Evolutionary conservation across 2,888 invertebrate genomes (phyloP).

Genomic region (Eucera pruinosa): DNA sequence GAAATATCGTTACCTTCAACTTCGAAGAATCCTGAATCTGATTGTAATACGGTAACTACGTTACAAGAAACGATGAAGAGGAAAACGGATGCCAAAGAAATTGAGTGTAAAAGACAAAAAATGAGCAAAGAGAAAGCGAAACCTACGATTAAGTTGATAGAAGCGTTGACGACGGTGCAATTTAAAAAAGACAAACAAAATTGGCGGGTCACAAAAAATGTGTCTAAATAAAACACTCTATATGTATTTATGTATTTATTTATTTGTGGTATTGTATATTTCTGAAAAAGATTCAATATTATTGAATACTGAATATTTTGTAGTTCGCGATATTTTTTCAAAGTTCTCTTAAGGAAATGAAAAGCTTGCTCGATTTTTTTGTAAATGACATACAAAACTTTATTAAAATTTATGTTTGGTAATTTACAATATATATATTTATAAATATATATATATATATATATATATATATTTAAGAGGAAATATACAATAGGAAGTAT

Average conservation of each 20-base stretch:
- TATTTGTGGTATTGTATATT: neutral
- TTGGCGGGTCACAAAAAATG: neutral
- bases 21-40: neutral
- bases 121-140: neutral
- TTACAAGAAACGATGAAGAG: neutral
- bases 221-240: neutral
- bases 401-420: no score
- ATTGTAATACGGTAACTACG: no score
- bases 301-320: conserved; percentile 9
- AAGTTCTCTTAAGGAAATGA: neutral
- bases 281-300: neutral
- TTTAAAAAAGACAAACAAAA: neutral
- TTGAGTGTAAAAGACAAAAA: neutral
- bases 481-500: no score
- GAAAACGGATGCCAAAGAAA: neutral
- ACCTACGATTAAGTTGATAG: neutral
- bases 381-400: neutral
- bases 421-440: no score
- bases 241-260: neutral
- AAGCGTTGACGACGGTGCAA: neutral
- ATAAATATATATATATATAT: no score
- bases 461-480: no score
- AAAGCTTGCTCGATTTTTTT: neutral
- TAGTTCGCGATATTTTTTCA: neutral
- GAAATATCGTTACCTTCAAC: neutral